phyloP scores from a whole-genome alignment of 2,797 vertebrate genomes.

The Epinephelus coioides region DNA sequence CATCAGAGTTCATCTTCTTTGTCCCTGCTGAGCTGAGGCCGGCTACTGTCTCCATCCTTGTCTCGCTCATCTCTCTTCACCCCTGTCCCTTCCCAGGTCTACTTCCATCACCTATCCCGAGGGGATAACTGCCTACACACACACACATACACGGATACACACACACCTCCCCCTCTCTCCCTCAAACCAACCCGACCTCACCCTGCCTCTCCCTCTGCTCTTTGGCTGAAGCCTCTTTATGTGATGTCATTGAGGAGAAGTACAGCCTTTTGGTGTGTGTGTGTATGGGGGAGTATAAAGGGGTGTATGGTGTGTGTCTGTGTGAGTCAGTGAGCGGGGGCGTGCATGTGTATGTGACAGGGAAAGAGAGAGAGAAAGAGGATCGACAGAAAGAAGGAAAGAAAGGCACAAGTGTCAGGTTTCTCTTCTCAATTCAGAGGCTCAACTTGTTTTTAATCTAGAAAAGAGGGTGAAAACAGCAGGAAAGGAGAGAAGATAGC shows the following conservation, averaged over 20 bases:
- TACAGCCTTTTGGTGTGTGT: conserved; percentile 38
- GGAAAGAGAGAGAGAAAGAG: conserved; percentile 31
- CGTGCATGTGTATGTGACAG: conserved; percentile 45
- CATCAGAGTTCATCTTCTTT: conserved; percentile 75
- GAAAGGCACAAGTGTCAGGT: conserved; percentile 73
- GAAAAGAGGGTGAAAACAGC: conserved; percentile 76
- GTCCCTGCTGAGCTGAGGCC: conserved; percentile 59
- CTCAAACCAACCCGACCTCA: conserved; percentile 52
- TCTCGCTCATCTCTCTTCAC: conserved; percentile 66
- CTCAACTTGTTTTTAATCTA: conserved; percentile 78
- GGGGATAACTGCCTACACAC: conserved; percentile 57
- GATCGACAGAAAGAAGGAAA: conserved; percentile 58
- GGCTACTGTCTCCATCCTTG: conserved; percentile 62
- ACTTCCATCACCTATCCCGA: conserved; percentile 59
- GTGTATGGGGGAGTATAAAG: conserved; percentile 16
- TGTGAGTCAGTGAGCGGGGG: conserved; percentile 60
- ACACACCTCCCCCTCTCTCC: conserved; percentile 38
- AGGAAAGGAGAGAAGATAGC: conserved; percentile 71
- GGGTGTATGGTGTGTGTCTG: conserved; percentile 46
- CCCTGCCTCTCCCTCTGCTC: conserved; percentile 60
- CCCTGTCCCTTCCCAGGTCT: conserved; percentile 54
- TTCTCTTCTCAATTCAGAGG: conserved; percentile 75
- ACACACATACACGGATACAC: conserved; percentile 17
- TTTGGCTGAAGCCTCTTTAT: conserved; percentile 59
- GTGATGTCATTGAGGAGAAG: conserved; percentile 74